phyloP scores from a whole-genome alignment of 2,888 invertebrate species.

The Neocrepidodera transversa region DNA sequence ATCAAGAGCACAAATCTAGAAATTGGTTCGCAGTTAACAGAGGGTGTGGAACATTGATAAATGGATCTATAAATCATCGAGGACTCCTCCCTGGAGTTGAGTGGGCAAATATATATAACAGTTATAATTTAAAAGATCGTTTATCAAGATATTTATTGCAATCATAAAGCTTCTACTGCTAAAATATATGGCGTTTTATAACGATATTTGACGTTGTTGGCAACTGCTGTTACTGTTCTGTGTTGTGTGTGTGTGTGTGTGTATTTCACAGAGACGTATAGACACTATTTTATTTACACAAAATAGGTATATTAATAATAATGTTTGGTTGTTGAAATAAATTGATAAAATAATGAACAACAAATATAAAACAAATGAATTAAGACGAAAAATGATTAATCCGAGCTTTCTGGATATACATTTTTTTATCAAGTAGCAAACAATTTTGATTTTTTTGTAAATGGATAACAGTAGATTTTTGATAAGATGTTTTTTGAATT shows the following conservation, averaged over 20 bases:
- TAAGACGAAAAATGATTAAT: too few species aligned
- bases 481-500: too few species aligned
- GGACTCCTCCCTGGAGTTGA: conserved; percentile 61
- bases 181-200: conserved; percentile 48
- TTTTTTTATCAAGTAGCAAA: too few species aligned
- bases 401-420: too few species aligned
- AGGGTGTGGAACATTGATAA: conserved; percentile 63
- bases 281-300: conserved; percentile 30
- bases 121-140: conserved; percentile 63
- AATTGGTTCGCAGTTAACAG: conserved; percentile 64
- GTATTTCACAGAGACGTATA: conserved; percentile 13
- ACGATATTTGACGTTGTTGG: conserved; percentile 43
- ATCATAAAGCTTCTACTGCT: conserved; percentile 56
- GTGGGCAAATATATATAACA: conserved; percentile 63
- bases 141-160: conserved; percentile 62
- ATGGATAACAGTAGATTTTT: too few species aligned
- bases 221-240: too few species aligned
- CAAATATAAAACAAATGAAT: too few species aligned
- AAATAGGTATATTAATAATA: too few species aligned
- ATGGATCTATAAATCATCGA: conserved; percentile 61
- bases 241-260: too few species aligned
- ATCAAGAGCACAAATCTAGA: conserved; percentile 63
- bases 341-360: too few species aligned
- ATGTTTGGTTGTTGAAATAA: too few species aligned
- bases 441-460: too few species aligned